phyloP scores from a whole-genome alignment of 1,140 invertebrate genomes.

The Geopemphigus sp. region DNA sequence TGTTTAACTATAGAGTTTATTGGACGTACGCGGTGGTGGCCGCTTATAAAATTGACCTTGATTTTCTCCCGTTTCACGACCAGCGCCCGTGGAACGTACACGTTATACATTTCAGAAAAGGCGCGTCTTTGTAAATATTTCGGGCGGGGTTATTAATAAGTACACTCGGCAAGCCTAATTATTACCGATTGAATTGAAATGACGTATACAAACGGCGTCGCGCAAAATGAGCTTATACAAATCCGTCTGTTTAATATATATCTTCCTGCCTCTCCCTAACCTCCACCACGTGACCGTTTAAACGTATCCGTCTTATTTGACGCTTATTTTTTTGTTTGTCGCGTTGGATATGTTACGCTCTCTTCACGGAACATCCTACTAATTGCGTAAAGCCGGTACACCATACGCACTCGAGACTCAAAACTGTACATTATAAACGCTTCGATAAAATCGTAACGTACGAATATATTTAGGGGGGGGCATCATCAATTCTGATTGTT shows the following conservation, averaged over 20 bases:
- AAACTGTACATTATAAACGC: background rate
- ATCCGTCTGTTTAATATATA: background rate
- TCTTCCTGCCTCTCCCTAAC: background rate
- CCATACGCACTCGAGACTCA: too few relatives aligned
- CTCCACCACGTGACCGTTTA: too few relatives aligned
- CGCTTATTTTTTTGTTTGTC: background rate
- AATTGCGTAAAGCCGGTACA: too few relatives aligned
- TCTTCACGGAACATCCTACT: background rate
- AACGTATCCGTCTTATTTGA: background rate
- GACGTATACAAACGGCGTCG: background rate
- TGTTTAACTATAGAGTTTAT: too few relatives aligned
- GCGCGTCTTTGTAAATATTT: background rate
- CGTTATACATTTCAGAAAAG: too few relatives aligned
- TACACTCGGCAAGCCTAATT: background rate
- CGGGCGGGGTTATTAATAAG: background rate
- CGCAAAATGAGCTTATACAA: slow-evolving; percentile 21
- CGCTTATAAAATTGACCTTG: too few relatives aligned
- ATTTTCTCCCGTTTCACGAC: too few relatives aligned
- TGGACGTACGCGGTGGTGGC: too few relatives aligned
- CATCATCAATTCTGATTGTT: too few relatives aligned
- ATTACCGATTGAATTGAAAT: slow-evolving; percentile 23
- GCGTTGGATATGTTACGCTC: background rate
- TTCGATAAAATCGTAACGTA: slow-evolving; percentile 4
- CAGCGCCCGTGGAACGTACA: too few relatives aligned
- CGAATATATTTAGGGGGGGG: too few relatives aligned